Evolutionary conservation across 2,888 invertebrate species (phyloP), one percentile per base, ranked within the genome.

Genomic region (Epistrophe eligans): DNA sequence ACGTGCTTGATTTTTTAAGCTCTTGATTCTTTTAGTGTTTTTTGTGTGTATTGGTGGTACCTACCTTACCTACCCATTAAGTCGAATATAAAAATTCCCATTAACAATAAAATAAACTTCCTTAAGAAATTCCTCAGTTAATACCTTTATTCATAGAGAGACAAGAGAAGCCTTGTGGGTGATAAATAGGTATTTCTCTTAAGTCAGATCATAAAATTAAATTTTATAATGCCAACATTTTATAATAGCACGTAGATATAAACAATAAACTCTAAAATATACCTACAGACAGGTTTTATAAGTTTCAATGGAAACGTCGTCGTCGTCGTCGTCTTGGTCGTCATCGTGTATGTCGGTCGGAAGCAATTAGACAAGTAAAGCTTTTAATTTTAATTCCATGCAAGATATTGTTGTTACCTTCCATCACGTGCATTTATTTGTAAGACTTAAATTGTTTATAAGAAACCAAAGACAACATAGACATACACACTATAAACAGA

Each of bases 321-420:
- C 7, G n/a, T n/a, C n/a, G n/a, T n/a, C n/a, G n/a, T n/a, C n/a
- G n/a, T n/a, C n/a, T n/a, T n/a, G n/a, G 7, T 45, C n/a, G 45
- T 45, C 45, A 0, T 32, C 7, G 32, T 24, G 24, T 24, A 24
- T 24, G 32, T 32, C 35, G 9, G 17, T 43, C 40, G 64, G 64
- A 45, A 64, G 45, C 28, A 64, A 64, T 64, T 64, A 64, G 45
- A 64, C 45, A 15, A 28, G 45, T 43, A 45, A 24, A 45, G 64
- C 64, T 64, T 45, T 64, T 45, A 64, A 64, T n/a, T 28, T 64
- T 64, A 64, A 64, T 64, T 28, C 45, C 50, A 62, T 62, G 13
- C 17, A 9, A 43, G 3, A 19, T 64, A 15, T n/a, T 11, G 24
- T 10, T 64, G 64, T 28, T 15, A 28, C 28, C 10, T 62, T 45